Conservation (phyloP, 2,888 invertebrate genomes). For the Acrobeloides nanus region DNA sequence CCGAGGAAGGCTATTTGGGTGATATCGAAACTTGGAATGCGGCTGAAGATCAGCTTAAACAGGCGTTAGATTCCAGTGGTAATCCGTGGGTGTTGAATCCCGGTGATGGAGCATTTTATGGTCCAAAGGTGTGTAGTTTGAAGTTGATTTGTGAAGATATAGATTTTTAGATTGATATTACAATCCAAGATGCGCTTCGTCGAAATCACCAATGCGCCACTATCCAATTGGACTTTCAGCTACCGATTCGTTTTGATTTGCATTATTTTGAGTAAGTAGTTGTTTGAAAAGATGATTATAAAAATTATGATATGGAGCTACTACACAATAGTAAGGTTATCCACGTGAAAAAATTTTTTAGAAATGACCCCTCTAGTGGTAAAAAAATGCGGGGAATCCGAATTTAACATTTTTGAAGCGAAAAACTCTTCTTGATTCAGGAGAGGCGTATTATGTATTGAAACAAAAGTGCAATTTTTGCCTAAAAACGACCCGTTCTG, state of each 20-base stretch:
- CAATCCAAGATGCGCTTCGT: constrained; percentile 79
- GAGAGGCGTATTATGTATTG: too few species aligned
- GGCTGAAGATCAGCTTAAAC: constrained; percentile 63
- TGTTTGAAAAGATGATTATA: too few species aligned
- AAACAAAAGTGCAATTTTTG: too few species aligned
- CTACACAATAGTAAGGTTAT: too few species aligned
- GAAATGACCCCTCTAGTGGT: too few species aligned
- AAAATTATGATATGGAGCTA: too few species aligned
- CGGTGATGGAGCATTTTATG: constrained; percentile 95
- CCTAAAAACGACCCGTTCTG: too few species aligned
- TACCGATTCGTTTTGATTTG: constrained; percentile 83
- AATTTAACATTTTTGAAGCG: too few species aligned
- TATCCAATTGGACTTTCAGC: constrained; percentile 93
- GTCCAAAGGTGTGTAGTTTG: constrained; percentile 67
- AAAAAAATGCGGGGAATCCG: too few species aligned
- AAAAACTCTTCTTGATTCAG: too few species aligned
- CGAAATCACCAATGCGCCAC: constrained; percentile 91
- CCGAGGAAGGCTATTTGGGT: constrained; percentile 60
- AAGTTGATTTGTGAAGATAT: not conserved
- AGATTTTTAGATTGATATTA: constrained; percentile 62
- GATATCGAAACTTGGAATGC: constrained; percentile 46
- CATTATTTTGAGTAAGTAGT: constrained; percentile 59
- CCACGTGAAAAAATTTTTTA: too few species aligned
- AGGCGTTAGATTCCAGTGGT: constrained; percentile 70
- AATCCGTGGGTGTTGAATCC: constrained; percentile 73